phyloP scores from a whole-genome alignment of 30 jellyfish, hydroid and myxozoan species.

The Hydra vulgaris region DNA sequence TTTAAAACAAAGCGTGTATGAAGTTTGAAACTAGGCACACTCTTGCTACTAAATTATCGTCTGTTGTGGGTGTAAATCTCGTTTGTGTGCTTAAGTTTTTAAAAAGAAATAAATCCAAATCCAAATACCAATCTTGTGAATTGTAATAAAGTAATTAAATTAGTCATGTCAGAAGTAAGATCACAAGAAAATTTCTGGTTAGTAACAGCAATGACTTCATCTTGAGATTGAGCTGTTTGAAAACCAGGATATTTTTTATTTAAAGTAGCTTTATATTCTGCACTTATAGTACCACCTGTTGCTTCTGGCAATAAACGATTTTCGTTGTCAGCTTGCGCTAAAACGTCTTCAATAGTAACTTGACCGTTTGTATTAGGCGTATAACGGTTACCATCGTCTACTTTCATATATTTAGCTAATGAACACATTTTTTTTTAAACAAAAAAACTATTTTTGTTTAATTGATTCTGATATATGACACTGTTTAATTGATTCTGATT shows the following conservation, averaged over 20 bases:
- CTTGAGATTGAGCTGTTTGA: neutral
- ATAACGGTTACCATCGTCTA: neutral
- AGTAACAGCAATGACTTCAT: neutral
- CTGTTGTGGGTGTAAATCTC: too few relatives aligned
- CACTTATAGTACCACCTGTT: neutral
- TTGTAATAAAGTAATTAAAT: too few relatives aligned
- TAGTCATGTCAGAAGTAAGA: neutral
- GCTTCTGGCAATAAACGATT: neutral
- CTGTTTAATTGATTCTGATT: neutral
- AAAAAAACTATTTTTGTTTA: neutral
- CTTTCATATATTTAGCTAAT: neutral
- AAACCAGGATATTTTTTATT: neutral
- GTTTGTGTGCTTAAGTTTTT: too few relatives aligned
- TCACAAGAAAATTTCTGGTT: neutral
- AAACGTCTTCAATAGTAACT: neutral
- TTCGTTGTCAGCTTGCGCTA: neutral
- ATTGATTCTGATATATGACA: neutral
- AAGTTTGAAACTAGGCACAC: neutral
- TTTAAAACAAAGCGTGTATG: too few relatives aligned
- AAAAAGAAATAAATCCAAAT: neutral
- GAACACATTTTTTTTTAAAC: neutral
- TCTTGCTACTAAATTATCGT: neutral
- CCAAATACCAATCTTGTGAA: too few relatives aligned
- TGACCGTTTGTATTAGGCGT: neutral
- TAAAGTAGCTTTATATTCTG: neutral